Percentiles rank a stretch among this genome's conserved stretches.
These are phyloP conservation scores for Aethes cnicana DNA, from an alignment of 2,888 invertebrate genomes.

Conservation along the genomic window DNA sequence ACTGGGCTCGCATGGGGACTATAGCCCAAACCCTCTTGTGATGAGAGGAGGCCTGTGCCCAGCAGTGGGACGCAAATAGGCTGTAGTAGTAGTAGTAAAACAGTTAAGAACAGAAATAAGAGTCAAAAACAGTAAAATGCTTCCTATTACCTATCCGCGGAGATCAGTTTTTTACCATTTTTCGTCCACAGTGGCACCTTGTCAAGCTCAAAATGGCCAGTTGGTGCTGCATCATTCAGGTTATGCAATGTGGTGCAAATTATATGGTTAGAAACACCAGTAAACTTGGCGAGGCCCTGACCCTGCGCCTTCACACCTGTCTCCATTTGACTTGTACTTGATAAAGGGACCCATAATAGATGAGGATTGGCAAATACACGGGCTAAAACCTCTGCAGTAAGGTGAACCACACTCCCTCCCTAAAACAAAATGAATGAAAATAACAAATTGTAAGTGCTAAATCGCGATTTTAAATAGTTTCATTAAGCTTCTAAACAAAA, in stretches of 20 bases:
- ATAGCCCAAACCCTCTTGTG: no score
- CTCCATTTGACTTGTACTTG: conserved; percentile 85
- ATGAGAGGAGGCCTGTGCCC: no score
- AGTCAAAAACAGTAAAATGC: no score
- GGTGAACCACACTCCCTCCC: conserved; percentile 92
- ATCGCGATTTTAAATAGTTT: no score
- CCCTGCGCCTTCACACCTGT: conserved; percentile 85
- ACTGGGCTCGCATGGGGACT: no score
- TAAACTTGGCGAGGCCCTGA: conserved; percentile 86
- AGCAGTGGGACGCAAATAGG: no score
- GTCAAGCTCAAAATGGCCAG: conserved; percentile 87
- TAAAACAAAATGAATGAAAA: conserved; percentile 55
- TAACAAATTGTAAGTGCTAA: no score
- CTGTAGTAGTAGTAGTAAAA: no score
- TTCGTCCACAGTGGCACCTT: conserved; percentile 90
- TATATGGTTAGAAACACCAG: conserved; percentile 81
- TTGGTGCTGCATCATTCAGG: conserved; percentile 84
- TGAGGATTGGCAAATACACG: conserved; percentile 83
- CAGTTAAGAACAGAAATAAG: no score
- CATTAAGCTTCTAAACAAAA: no score
- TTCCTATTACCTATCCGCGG: conserved; percentile 83
- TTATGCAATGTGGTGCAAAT: conserved; percentile 85
- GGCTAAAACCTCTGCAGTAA: conserved; percentile 89
- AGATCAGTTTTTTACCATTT: conserved; percentile 87
- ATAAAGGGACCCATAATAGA: conserved; percentile 87